These are phyloP conservation scores for Cydia amplana DNA, from an alignment of 1,140 invertebrate genomes.

Conservation along the genomic window DNA sequence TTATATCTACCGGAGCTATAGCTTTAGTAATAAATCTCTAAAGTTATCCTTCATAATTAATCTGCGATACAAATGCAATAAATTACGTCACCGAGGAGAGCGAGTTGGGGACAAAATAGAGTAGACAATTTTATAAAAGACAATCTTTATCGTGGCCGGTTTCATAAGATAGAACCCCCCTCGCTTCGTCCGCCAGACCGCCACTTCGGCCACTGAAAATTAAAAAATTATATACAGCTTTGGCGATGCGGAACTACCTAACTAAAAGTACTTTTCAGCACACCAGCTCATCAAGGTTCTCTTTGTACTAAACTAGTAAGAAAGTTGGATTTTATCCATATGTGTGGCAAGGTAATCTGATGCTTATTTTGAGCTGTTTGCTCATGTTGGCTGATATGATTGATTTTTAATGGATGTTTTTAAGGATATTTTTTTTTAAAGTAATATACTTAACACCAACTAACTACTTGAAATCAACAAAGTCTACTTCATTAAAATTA, in stretches of 20 bases:
- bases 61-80: constrained; percentile 47
- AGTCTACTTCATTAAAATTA: neutral
- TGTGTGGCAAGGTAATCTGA: too few species aligned
- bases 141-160: constrained; percentile 2
- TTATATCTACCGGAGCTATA: neutral
- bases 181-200: neutral
- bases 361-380: too few species aligned
- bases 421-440: too few species aligned
- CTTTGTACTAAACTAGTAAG: too few species aligned
- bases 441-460: too few species aligned
- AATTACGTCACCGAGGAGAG: constrained; percentile 37
- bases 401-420: too few species aligned
- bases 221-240: neutral
- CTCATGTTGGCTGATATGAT: too few species aligned
- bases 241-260: neutral
- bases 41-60: constrained; percentile 49
- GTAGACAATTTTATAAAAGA: constrained; percentile 22
- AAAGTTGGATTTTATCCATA: too few species aligned
- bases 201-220: neutral
- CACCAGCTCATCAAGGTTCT: too few species aligned
- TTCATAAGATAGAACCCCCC: neutral
- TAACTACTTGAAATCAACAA: too few species aligned
- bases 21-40: constrained; percentile 40
- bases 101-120: constrained; percentile 25
- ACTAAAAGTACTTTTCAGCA: too few species aligned